Percentiles rank a stretch among this genome's conserved stretches.
These are phyloP conservation scores for Parus major DNA, from an alignment of 2,113 vertebrate species.

Conservation along the genomic window DNA sequence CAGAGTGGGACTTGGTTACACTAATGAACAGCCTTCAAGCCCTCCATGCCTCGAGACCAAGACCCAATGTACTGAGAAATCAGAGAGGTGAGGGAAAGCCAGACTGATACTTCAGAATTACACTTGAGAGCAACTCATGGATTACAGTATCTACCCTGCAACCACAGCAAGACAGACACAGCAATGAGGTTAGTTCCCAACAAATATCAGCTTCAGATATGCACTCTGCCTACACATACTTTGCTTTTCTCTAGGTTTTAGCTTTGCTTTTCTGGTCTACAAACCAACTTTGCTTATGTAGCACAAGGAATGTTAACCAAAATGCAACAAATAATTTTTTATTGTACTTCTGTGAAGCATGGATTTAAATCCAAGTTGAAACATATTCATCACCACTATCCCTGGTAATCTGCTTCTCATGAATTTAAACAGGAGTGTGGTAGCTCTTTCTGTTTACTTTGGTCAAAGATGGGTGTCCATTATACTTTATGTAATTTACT, in stretches of 20 bases:
- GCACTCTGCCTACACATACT: background rate
- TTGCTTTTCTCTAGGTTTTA: background rate
- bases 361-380: background rate
- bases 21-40: background rate
- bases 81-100: background rate
- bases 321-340: background rate
- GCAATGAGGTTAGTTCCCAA: background rate
- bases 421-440: background rate
- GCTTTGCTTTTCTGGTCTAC: background rate
- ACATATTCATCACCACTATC: accelerated
- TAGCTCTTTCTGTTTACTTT: background rate
- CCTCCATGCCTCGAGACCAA: background rate
- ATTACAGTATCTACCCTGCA: background rate
- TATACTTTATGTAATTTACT: background rate
- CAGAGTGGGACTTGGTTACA: background rate
- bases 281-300: background rate
- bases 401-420: background rate
- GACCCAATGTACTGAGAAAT: background rate
- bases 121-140: background rate
- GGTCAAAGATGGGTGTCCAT: background rate
- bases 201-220: background rate
- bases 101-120: background rate
- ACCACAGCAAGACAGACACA: background rate
- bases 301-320: background rate
- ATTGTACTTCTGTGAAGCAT: background rate